Evolutionary conservation across 2,888 invertebrate species (phyloP).

Genomic region (Acanthosepion esculentum): DNA sequence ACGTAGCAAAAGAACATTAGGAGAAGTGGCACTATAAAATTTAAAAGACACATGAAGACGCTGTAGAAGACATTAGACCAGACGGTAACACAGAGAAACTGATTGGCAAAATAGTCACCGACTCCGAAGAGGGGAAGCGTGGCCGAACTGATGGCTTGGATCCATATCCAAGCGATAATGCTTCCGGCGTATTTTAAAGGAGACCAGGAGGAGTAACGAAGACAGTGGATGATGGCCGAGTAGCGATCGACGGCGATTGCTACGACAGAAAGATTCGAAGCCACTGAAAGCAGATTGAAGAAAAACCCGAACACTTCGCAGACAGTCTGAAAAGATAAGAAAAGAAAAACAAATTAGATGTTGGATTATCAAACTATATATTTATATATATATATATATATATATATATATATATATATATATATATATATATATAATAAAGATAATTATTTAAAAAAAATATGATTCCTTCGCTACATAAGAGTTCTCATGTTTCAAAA

Average conservation of each 20-base stretch:
- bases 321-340: conserved; percentile 52
- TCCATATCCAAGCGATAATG: conserved; percentile 52
- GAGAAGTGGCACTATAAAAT: conserved; percentile 51
- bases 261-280: conserved; percentile 54
- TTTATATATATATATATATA: no score
- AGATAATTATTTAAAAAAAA: no score
- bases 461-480: no score
- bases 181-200: conserved; percentile 51
- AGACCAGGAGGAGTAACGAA: conserved; percentile 57
- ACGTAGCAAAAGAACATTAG: conserved; percentile 54
- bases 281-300: conserved; percentile 51
- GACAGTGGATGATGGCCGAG: conserved; percentile 58
- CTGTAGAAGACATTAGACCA: conserved; percentile 51
- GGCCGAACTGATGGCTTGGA: conserved; percentile 48
- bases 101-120: conserved; percentile 33
- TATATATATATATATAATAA: no score
- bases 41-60: conserved; percentile 47
- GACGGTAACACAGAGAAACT: conserved; percentile 49
- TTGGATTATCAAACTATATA: no score
- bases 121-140: conserved; percentile 50
- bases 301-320: conserved; percentile 53
- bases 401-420: no score
- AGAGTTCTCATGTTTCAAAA: no score
- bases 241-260: conserved; percentile 58
- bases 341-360: not conserved